Evolutionary conservation across 2,888 invertebrate species (phyloP).

Genomic region (Craniophora ligustri): DNA sequence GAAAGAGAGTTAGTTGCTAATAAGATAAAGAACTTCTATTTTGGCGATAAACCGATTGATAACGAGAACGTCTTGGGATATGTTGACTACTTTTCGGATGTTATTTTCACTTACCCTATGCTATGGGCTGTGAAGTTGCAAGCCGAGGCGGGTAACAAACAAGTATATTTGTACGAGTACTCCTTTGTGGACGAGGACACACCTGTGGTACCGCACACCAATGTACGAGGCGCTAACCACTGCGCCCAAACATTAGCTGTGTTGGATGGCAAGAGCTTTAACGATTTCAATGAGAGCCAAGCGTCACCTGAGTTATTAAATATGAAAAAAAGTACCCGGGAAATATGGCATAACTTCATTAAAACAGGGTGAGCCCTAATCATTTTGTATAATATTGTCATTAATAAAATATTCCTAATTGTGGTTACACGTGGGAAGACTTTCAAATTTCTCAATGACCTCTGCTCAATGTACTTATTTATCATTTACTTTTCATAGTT

Average conservation of each 20-base stretch:
- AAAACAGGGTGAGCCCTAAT: too few species aligned
- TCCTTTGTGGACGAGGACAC: slow-evolving; percentile 60
- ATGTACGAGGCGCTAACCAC: slow-evolving; percentile 59
- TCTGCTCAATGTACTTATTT: too few species aligned
- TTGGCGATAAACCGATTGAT: slow-evolving; percentile 53
- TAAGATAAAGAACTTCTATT: slow-evolving; percentile 63
- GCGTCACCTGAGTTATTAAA: slow-evolving; percentile 48
- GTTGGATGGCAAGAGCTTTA: slow-evolving; percentile 30
- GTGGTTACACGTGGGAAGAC: too few species aligned
- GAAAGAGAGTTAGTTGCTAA: slow-evolving; percentile 60
- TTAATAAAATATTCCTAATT: too few species aligned
- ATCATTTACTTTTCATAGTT: too few species aligned
- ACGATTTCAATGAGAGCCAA: slow-evolving; percentile 9
- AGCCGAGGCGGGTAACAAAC: slow-evolving; percentile 60
- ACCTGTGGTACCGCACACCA: slow-evolving; percentile 53
- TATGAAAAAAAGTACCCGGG: slow-evolving; percentile 53
- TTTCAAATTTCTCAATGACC: too few species aligned
- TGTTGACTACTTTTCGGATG: slow-evolving; percentile 62
- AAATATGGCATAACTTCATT: slow-evolving; percentile 63
- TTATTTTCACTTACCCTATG: slow-evolving; percentile 58
- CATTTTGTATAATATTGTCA: too few species aligned
- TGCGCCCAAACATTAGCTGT: slow-evolving; percentile 61
- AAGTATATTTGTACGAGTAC: slow-evolving; percentile 71
- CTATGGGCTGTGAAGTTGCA: slow-evolving; percentile 59
- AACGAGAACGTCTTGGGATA: slow-evolving; percentile 55